Conservation (phyloP, 2,113 vertebrate species). For the Sphyrna mokarran region DNA sequence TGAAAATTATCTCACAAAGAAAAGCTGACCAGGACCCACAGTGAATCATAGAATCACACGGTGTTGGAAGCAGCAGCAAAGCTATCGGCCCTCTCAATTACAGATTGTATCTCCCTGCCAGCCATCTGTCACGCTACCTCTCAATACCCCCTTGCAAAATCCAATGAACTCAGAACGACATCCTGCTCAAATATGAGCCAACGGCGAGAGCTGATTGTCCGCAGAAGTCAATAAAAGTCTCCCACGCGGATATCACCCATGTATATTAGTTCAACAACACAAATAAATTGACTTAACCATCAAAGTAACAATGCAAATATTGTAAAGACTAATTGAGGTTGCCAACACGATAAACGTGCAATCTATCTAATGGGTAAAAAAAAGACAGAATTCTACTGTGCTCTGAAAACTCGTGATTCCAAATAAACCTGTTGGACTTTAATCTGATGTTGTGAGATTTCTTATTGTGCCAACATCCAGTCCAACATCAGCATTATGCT, state of each 20-base stretch:
- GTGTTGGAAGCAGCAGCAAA: neutral
- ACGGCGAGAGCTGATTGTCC: neutral
- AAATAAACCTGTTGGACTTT: too few relatives aligned
- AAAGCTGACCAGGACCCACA: neutral
- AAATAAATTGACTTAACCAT: neutral
- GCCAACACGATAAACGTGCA: neutral
- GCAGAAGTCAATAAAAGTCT: neutral
- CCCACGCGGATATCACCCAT: neutral
- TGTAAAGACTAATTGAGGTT: neutral
- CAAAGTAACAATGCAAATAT: neutral
- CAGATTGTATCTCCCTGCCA: neutral
- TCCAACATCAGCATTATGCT: too few relatives aligned
- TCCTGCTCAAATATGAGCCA: neutral
- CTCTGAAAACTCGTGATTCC: too few relatives aligned
- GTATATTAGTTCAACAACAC: neutral
- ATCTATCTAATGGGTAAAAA: neutral
- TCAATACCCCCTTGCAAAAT: conserved; percentile 17
- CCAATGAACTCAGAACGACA: neutral
- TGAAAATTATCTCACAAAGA: neutral
- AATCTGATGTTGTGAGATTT: too few relatives aligned
- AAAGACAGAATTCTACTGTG: too few relatives aligned
- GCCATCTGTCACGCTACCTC: neutral
- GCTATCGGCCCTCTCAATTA: conserved; percentile 30
- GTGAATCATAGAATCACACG: neutral
- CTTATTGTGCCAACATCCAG: too few relatives aligned